Evolutionary conservation across 1,140 invertebrate species (phyloP), one percentile per base, ranked within the genome.

Genomic region (Brachionus calyciflorus): DNA sequence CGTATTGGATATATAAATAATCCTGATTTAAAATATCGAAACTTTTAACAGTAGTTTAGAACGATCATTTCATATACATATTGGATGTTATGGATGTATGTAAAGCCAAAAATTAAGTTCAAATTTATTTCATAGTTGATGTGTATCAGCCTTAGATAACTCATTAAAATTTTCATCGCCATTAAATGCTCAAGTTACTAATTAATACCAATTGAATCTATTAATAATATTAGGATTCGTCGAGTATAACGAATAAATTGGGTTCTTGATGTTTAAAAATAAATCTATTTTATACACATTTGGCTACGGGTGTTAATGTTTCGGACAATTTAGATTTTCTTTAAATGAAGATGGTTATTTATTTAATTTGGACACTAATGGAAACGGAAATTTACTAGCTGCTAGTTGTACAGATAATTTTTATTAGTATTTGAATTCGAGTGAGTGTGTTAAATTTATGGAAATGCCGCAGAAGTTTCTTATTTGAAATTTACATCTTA

Each of bases 321-420:
- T 91, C 53, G 93, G 93, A 84, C 93, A 91, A 21, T 96, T 96
- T 78, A 90, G 93, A 81, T 94, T 92, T 0, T 93, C 92, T 12
- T 88, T 91, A n/a, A 91, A 91, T n/a, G 94, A 97, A 81, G 93
- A 96, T 82, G 95, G 94, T 10, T 93, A 92, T 7, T 86, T 97
- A 28, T 93, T 97, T 53, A 96, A 96, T 87, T 89, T 94, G 26
- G 90, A 90, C 37, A 84, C 94, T 48, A 93, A 98, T 86, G 89
- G 89, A 41, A 94, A 92, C 78, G 93, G 94, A 49, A 92, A 92
- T 55, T 96, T 93, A 81, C 87, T 94, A 75, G 94, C 93, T 55
- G 95, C 93, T 0, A 94, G 92, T 44, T 95, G 93, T 84, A 96
- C 94, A 17, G 94, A 98, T 83, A 97, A 97, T 26, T 93, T 91